These are phyloP conservation scores for Salvelinus namaycush DNA, from an alignment of 2,113 vertebrate genomes.

Conservation along the genomic window DNA sequence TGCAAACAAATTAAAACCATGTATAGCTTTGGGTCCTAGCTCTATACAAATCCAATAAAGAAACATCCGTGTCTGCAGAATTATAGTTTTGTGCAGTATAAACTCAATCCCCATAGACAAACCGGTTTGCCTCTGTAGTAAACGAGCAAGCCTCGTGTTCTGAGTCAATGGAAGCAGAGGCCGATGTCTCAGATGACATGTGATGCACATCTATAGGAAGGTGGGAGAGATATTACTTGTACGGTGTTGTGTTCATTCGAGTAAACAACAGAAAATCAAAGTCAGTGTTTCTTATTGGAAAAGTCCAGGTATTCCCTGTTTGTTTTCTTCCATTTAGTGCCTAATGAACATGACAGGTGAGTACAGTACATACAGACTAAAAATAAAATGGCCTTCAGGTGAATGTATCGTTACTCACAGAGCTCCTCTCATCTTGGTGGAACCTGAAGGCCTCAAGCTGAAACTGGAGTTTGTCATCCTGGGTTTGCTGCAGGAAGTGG, in stretches of 20 bases:
- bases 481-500: conserved; percentile 59
- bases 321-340: too few relatives aligned
- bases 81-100: too few relatives aligned
- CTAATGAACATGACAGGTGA: too few relatives aligned
- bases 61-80: too few relatives aligned
- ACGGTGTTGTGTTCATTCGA: too few relatives aligned
- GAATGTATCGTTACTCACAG: conserved; percentile 46
- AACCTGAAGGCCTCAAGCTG: conserved; percentile 70
- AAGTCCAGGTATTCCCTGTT: not conserved
- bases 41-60: not conserved
- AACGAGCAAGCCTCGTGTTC: conserved; percentile 69
- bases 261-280: too few relatives aligned
- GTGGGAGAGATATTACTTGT: too few relatives aligned
- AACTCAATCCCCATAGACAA: not conserved
- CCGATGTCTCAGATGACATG: conserved; percentile 49
- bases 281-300: too few relatives aligned
- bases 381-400: not conserved
- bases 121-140: conserved; percentile 56
- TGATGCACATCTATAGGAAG: conserved; percentile 61
- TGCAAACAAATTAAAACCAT: too few relatives aligned
- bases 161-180: conserved; percentile 34
- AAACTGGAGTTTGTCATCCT: conserved; percentile 62
- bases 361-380: too few relatives aligned
- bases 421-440: conserved; percentile 33
- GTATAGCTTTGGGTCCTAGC: too few relatives aligned